Evolutionary conservation across 2,113 vertebrate genomes (phyloP), one percentile per base, ranked within the genome.

Genomic region (Dicrurus megarhynchus): DNA sequence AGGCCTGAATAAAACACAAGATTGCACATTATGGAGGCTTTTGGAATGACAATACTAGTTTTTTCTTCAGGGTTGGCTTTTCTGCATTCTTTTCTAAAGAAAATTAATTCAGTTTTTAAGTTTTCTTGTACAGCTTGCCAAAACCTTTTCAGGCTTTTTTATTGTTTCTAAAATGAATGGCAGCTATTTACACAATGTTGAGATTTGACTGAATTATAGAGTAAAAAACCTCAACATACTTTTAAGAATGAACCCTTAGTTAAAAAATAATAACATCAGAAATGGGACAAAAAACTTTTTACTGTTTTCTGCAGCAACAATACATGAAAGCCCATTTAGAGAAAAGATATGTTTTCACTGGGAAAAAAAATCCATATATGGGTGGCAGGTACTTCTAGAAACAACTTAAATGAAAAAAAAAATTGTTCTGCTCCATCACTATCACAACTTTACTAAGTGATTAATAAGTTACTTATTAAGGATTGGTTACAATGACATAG

Each of bases 1-100:
- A 67, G 10, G 1, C 16, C 13, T 35, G 35, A 88, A 35, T 33
- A 47, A 75, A 70, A 35, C 26, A 32, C 6, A 55, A 21, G 9
- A 20, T 53, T 67, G 3, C 10, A 33, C 1, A 0, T 71, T 71
- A 42, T 28, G 10, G 16, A 53, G 27, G 5, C 4, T 1, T 88
- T 85, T 83, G 32, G 35, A 79, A 63, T 55, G 4, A 28, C 19
- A 70, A 35, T 44, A 39, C 3, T n/a, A 1, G 4, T 5, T 61
- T 71, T 68, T 89, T 61, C 42, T 63, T 39, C 16, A 37, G 10
- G 23, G 6, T 18, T 65, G 17, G 32, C 33, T 86, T 84, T 56
- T 47, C 10, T 10, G 46, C 26, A 9, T 73, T 21, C 1, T 41
- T 73, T 73, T 61, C 22, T 35, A 61, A 67, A 33, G 41, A 55